Base-by-base conservation (phyloP, 2,797 vertebrate genomes). In the Anguilla pacifica region DNA sequence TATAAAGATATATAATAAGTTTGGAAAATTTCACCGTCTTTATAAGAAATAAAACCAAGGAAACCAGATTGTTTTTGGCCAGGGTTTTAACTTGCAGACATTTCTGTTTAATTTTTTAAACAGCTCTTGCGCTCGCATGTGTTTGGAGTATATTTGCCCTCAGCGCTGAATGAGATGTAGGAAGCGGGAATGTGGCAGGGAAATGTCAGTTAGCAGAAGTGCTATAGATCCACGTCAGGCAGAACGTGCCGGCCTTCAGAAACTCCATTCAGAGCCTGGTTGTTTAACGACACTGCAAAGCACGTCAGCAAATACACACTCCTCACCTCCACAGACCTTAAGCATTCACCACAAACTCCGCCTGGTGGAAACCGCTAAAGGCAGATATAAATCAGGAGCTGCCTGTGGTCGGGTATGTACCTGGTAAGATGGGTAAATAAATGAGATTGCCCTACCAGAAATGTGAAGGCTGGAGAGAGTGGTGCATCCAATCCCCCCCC, bases 61-160 rank as follows among this genome's bases (percentile, higher is more conserved):
- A 90, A 91, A 86, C 87, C 89, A 89, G 91, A 91, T 92, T 90
- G 89, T 90, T 92, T 87, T 89, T 92, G 91, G 91, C 92, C 74
- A 90, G 92, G 91, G 93, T 89, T 67, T 88, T 91, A 91, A 74
- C 85, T 31, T 11, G 49, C 67, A 74, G 85, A 55, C 31, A 49
- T 86, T 25, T 84, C 51, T 31, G 57, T 15, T 15, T 35, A 67
- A 49, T 90, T 92, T 91, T 92, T 91, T 89, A 91, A 92, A 92
- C 90, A 91, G 92, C 88, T 89, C 86, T 89, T 89, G 90, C 90
- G 31, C 91, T 90, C 83, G 90, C 91, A 87, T 86, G 67, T 86
- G 61, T 86, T 51, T 86, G 91, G 88, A 88, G 91, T 89, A 82
- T 61, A 31, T 86, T 28, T 0, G 55, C 85, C 86, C 43, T 35